phyloP scores from a whole-genome alignment of 23 tunicate species.

The Styela plicata region DNA sequence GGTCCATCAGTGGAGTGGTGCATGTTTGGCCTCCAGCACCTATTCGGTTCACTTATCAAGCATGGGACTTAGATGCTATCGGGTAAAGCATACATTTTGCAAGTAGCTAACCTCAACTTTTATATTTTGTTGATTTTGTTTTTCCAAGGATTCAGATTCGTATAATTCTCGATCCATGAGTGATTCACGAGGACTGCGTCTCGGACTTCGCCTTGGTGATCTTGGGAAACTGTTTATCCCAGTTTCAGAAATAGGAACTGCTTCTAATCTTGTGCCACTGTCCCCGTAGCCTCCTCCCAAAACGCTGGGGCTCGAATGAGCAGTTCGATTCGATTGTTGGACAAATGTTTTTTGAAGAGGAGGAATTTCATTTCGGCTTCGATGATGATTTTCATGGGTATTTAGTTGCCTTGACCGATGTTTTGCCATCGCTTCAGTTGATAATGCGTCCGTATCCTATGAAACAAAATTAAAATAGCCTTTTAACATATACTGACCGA shows the following conservation, averaged over 20 bases:
- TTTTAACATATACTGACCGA: too few relatives aligned
- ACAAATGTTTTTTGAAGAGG: slow-evolving; percentile 8
- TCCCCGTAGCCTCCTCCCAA: not conserved
- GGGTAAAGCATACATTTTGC: too few relatives aligned
- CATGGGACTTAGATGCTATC: too few relatives aligned
- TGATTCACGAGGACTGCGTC: not conserved
- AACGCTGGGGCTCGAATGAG: slow-evolving; percentile 25
- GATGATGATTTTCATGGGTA: not conserved
- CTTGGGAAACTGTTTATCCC: not conserved
- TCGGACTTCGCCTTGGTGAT: not conserved
- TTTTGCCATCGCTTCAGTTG: not conserved
- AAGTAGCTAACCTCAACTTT: too few relatives aligned
- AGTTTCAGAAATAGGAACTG: not conserved
- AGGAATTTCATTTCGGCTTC: not conserved
- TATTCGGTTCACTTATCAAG: too few relatives aligned
- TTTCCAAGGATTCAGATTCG: not conserved
- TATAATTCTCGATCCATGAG: not conserved
- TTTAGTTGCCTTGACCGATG: not conserved
- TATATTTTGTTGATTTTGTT: not conserved
- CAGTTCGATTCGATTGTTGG: not conserved
- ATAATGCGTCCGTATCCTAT: not conserved
- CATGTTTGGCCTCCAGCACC: too few relatives aligned
- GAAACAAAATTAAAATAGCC: too few relatives aligned
- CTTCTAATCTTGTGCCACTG: not conserved
- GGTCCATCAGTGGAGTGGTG: too few relatives aligned